Conservation (phyloP, 1,140 invertebrate genomes). For the Chrysopa pallens region DNA sequence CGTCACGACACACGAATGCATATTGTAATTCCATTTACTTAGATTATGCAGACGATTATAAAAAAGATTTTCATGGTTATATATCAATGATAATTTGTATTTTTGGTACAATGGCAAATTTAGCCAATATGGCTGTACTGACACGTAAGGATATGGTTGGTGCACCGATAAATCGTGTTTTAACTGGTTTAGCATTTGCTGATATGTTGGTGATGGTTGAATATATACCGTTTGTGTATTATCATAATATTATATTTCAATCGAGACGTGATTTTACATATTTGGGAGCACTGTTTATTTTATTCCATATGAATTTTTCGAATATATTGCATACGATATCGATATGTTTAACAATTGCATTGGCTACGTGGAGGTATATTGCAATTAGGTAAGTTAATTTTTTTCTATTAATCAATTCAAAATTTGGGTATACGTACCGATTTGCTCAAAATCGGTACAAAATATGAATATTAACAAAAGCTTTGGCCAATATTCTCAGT, state of each 20-base stretch:
- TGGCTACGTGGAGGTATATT: constrained; percentile 61
- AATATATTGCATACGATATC: constrained; percentile 69
- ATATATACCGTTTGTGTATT: constrained; percentile 66
- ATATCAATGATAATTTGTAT: constrained; percentile 56
- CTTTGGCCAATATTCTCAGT: too few species aligned
- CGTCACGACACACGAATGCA: too few species aligned
- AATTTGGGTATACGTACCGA: too few species aligned
- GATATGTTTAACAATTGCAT: constrained; percentile 66
- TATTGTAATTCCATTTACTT: too few species aligned
- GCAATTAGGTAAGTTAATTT: constrained; percentile 33
- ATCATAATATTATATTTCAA: constrained; percentile 46
- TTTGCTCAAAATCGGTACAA: too few species aligned
- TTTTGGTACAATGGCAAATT: constrained; percentile 77
- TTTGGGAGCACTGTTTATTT: constrained; percentile 47
- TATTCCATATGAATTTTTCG: constrained; percentile 65
- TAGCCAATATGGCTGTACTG: constrained; percentile 74
- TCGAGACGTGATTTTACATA: constrained; percentile 38
- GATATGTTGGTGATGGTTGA: constrained; percentile 78
- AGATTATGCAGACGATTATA: neutral
- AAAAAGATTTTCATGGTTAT: constrained; percentile 36
- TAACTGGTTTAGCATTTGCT: constrained; percentile 61
- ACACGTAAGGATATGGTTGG: constrained; percentile 65
- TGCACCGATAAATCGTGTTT: constrained; percentile 67
- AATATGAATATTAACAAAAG: too few species aligned
- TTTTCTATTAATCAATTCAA: too few species aligned